Evolutionary conservation across 1,140 invertebrate genomes (phyloP).

Genomic region (Neomicropteryx cornuta): DNA sequence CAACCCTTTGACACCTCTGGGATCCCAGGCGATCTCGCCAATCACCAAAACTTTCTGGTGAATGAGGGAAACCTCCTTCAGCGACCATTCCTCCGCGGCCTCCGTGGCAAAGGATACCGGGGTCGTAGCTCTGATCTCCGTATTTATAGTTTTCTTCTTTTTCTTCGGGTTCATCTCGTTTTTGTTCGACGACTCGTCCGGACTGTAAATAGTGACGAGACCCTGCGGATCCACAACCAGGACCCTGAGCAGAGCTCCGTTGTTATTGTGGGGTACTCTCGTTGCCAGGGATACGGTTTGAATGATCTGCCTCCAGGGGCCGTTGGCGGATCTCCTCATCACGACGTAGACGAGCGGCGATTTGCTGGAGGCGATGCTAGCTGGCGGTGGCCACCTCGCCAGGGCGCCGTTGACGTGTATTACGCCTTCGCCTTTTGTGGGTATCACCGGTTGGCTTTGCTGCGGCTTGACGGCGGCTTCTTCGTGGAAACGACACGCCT

Average conservation of each 20-base stretch:
- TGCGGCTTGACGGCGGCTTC: constrained; percentile 42
- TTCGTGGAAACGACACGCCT: constrained; percentile 54
- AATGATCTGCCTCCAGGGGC: constrained; percentile 54
- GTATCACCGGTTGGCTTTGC: constrained; percentile 51
- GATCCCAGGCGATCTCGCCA: constrained; percentile 64
- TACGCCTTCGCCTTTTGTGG: constrained; percentile 52
- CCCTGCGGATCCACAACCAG: constrained; percentile 53
- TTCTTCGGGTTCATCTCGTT: constrained; percentile 25
- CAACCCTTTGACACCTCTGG: constrained; percentile 47
- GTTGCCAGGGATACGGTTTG: constrained; percentile 48
- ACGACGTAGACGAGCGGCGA: constrained; percentile 56
- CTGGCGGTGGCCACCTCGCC: constrained; percentile 47
- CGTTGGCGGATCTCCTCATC: constrained; percentile 46
- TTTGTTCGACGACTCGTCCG: constrained; percentile 34
- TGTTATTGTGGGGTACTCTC: constrained; percentile 44
- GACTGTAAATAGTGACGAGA: constrained; percentile 54
- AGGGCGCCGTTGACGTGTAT: constrained; percentile 43
- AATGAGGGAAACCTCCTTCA: constrained; percentile 53
- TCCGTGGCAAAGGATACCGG: constrained; percentile 36
- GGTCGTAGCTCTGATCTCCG: constrained; percentile 46
- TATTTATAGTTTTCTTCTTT: constrained; percentile 41
- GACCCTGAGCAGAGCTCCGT: constrained; percentile 47
- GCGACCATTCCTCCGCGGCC: constrained; percentile 43
- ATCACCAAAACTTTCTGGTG: constrained; percentile 62
- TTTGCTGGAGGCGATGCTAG: constrained; percentile 30